Conservation (phyloP, 2,888 invertebrate genomes). For the Ramazzottius varieornatus region DNA sequence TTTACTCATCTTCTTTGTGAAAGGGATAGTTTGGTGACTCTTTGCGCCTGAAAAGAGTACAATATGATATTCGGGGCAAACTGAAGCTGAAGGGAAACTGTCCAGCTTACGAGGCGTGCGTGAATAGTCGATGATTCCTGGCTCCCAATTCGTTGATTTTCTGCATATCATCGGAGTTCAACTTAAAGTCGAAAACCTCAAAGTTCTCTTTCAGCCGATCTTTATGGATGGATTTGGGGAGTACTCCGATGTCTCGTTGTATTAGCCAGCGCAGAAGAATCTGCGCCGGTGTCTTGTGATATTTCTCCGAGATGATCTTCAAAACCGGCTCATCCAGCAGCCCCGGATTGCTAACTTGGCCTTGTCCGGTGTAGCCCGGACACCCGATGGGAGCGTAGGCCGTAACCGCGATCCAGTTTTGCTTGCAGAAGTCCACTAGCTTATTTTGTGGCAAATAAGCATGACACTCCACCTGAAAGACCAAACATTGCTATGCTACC, state of each 20-base stretch:
- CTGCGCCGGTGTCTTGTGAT: slow-evolving; percentile 39
- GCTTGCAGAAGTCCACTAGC: slow-evolving; percentile 36
- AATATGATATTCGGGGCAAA: too few relatives aligned
- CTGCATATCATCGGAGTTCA: neutral
- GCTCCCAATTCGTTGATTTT: neutral
- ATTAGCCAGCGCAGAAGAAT: slow-evolving; percentile 23
- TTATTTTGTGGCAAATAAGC: slow-evolving; percentile 45
- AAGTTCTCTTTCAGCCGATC: slow-evolving; percentile 43
- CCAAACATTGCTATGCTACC: too few relatives aligned
- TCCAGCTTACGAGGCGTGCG: neutral
- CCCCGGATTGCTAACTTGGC: slow-evolving; percentile 13
- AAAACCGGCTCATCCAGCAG: slow-evolving; percentile 38
- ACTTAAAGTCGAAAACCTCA: neutral
- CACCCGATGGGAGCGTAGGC: slow-evolving; percentile 55
- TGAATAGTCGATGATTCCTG: neutral
- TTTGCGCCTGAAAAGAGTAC: too few relatives aligned
- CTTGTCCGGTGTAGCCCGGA: slow-evolving; percentile 40
- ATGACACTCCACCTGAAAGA: slow-evolving; percentile 49
- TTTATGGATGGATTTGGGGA: slow-evolving; percentile 55
- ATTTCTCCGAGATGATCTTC: slow-evolving; percentile 34
- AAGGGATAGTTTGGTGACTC: too few relatives aligned
- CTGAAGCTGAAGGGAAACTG: too few relatives aligned
- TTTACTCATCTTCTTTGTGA: too few relatives aligned
- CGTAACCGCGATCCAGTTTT: slow-evolving; percentile 36
- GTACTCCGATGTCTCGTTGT: slow-evolving; percentile 42